Conservation (phyloP, 2,113 vertebrate species). For the Lampris incognitus region DNA sequence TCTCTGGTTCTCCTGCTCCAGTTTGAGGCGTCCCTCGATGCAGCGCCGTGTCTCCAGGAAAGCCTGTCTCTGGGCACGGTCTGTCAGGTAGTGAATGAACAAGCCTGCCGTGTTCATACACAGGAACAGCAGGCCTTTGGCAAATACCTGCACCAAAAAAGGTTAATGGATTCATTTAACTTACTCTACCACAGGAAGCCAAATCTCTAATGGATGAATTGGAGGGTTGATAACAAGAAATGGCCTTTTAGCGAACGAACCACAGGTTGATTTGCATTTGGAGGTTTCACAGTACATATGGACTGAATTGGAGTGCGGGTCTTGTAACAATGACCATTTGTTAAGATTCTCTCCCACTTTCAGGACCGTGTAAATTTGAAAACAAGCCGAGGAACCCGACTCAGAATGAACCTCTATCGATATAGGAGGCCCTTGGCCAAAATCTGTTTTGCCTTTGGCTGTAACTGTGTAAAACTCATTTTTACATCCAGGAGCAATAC, state of each 20-base stretch:
- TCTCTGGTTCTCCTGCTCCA: slow-evolving; percentile 95
- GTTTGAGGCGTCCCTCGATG: slow-evolving; percentile 91
- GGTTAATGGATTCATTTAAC: neutral
- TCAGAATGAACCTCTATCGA: too few relatives aligned
- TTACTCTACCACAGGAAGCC: neutral
- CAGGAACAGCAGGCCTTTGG: slow-evolving; percentile 92
- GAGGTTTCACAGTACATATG: neutral
- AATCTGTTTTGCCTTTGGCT: too few relatives aligned
- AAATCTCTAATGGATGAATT: neutral
- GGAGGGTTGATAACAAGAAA: neutral
- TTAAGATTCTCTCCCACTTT: too few relatives aligned
- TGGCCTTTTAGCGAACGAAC: neutral
- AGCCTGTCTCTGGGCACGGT: slow-evolving; percentile 92
- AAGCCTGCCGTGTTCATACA: slow-evolving; percentile 97
- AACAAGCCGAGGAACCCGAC: too few relatives aligned
- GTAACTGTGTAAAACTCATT: too few relatives aligned
- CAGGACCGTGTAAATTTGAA: too few relatives aligned
- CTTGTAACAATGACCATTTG: too few relatives aligned
- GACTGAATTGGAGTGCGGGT: too few relatives aligned
- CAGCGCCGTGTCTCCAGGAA: slow-evolving; percentile 95
- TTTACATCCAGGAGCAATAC: too few relatives aligned
- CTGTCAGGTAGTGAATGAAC: slow-evolving; percentile 96
- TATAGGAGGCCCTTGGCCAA: too few relatives aligned
- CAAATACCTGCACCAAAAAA: slow-evolving; percentile 83
- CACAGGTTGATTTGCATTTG: neutral